phyloP scores from a whole-genome alignment of 2,888 invertebrate species.

The Acanthosepion pharaonis region DNA sequence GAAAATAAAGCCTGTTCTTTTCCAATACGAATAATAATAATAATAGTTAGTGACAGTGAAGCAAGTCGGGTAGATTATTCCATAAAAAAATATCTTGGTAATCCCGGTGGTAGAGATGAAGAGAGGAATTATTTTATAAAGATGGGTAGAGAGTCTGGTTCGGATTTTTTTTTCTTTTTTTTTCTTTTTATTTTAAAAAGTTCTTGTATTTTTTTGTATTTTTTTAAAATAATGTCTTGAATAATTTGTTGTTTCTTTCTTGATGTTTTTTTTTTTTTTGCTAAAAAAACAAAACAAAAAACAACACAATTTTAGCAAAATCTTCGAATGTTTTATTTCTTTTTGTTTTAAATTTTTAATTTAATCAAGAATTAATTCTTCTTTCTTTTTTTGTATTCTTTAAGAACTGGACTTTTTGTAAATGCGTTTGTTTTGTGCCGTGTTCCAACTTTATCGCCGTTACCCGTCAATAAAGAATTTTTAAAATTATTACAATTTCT shows the following conservation, averaged over 20 bases:
- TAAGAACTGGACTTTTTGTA: too few relatives aligned
- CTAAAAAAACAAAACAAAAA: not conserved
- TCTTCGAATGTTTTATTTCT: not conserved
- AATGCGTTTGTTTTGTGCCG: too few relatives aligned
- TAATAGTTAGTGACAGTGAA: not conserved
- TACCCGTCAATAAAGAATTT: too few relatives aligned
- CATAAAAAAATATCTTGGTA: not conserved
- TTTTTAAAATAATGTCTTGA: not conserved
- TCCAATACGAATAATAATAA: not conserved
- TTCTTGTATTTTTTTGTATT: not conserved
- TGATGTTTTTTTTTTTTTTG: not conserved
- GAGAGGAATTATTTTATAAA: not conserved
- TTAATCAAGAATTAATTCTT: not conserved
- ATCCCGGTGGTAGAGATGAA: not conserved
- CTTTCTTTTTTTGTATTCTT: not conserved
- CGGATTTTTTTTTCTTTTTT: not conserved
- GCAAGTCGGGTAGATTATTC: not conserved
- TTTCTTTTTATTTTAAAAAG: not conserved
- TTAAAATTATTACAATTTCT: too few relatives aligned
- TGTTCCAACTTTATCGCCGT: too few relatives aligned
- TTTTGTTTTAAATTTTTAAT: not conserved
- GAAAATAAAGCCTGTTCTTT: not conserved
- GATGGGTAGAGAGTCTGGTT: not conserved
- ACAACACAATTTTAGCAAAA: not conserved
- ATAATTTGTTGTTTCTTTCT: not conserved